Percentiles rank a stretch among this genome's conserved stretches.
phyloP scores from a whole-genome alignment of 2,113 vertebrate genomes.

The Canis aureus region DNA sequence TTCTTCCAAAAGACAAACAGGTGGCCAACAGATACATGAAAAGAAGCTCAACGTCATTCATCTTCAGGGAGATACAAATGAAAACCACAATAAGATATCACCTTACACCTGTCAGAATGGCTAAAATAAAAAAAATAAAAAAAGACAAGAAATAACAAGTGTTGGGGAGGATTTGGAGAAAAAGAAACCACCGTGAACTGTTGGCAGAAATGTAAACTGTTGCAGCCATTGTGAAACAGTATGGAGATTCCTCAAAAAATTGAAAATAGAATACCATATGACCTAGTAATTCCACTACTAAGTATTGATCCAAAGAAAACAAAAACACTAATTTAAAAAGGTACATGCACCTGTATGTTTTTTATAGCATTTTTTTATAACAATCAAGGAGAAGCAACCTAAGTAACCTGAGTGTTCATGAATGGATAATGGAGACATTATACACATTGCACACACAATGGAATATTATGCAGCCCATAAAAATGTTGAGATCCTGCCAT shows the following conservation, averaged over 20 bases:
- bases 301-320: background rate
- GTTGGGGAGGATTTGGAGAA: background rate
- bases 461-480: background rate
- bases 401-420: background rate
- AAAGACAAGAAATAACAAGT: background rate
- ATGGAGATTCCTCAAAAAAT: background rate
- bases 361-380: background rate
- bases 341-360: background rate
- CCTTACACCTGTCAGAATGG: background rate
- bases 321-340: background rate
- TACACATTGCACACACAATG: background rate
- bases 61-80: background rate
- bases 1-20: background rate
- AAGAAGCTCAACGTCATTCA: background rate
- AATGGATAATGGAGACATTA: background rate
- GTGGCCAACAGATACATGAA: background rate
- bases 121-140: background rate
- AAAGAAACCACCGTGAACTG: background rate
- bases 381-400: background rate
- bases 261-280: background rate
- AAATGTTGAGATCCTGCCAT: background rate
- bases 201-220: background rate
- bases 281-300: background rate
- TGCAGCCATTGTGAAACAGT: background rate
- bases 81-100: background rate